phyloP scores from a whole-genome alignment of 2,797 vertebrate species.

The Lacerta bilineata region DNA sequence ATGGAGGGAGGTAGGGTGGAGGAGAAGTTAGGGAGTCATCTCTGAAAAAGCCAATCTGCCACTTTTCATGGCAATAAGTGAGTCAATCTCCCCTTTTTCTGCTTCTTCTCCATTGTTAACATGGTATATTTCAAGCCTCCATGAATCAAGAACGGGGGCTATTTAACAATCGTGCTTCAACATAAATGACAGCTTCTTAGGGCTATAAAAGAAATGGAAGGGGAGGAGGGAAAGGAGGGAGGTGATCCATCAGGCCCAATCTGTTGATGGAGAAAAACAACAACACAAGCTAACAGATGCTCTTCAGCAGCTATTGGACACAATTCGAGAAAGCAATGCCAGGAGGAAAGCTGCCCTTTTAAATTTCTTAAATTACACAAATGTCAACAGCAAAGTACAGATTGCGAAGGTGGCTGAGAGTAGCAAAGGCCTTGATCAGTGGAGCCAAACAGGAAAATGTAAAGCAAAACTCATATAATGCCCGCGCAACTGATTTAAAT shows the following conservation, averaged over 20 bases:
- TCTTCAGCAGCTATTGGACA: slow-evolving; percentile 8
- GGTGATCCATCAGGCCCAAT: slow-evolving; percentile 25
- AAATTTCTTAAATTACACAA: background rate
- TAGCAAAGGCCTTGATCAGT: background rate
- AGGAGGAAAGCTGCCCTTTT: slow-evolving; percentile 10
- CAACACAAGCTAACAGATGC: background rate
- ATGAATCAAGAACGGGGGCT: slow-evolving; percentile 9
- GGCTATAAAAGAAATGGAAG: background rate
- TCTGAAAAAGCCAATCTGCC: slow-evolving; percentile 7
- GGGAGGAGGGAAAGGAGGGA: background rate
- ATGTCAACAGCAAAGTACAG: background rate
- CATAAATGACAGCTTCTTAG: slow-evolving; percentile 22
- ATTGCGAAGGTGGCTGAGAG: background rate
- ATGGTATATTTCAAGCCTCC: background rate
- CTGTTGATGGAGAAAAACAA: slow-evolving; percentile 4
- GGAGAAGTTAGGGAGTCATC: background rate
- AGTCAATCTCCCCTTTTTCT: slow-evolving; percentile 1
- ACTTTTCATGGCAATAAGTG: slow-evolving; percentile 5
- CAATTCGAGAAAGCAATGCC: background rate
- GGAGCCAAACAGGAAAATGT: background rate
- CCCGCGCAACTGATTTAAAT: background rate
- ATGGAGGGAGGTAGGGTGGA: background rate
- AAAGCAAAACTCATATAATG: background rate
- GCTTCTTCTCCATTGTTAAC: background rate
- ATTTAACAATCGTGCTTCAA: slow-evolving; percentile 18